Base-by-base conservation (phyloP, 2,113 vertebrate genomes). In the Vireo altiloquus region DNA sequence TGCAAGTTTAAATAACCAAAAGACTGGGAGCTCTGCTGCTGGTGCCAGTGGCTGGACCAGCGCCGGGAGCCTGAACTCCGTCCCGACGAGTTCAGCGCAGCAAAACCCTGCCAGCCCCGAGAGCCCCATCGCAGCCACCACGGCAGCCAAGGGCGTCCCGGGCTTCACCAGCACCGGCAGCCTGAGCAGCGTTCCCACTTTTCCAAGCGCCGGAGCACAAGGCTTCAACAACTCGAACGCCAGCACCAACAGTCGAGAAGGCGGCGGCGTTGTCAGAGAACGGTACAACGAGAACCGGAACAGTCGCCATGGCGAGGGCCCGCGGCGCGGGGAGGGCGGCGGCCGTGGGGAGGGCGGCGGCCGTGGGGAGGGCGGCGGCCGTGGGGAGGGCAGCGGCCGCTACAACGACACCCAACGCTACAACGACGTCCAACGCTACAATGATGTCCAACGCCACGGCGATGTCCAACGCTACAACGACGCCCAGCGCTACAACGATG, bases 41-140 rank as follows among this genome's bases (percentile, higher is more conserved):
- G 98, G 99, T 90, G 98, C 98, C 3, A 99, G 99, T 1, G 98
- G 99, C 84, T 99, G 99, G 99, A 99, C 99, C 71, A 99, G 99
- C 15, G 99, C 99, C 9, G 99, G 99, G 87, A 99, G 99, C 93
- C 97, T 99, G 94, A 99, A 98, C 97, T 99, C 99, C 0, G 98
- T 99, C 59, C 99, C 99, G 0, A 98, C 98, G 3, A 98, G 98
- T 54, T 97, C 98, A 11, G 95, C 98, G 5, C 98, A 98, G 47
- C 98, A 98, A 24, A 97, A 74, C 11, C 44, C 84, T 7, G 65
- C 83, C n/a, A 72, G 12, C 22, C 35, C 98, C 10, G 97, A 98
- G 79, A 82, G 78, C 92, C 83, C 91, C 0, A 21, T 72, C 0
- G 82, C 97, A 1, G 44, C 89, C 30, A 1, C 89, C 3, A 69